phyloP scores from a whole-genome alignment of 2,797 vertebrate genomes.

The Morus bassanus region DNA sequence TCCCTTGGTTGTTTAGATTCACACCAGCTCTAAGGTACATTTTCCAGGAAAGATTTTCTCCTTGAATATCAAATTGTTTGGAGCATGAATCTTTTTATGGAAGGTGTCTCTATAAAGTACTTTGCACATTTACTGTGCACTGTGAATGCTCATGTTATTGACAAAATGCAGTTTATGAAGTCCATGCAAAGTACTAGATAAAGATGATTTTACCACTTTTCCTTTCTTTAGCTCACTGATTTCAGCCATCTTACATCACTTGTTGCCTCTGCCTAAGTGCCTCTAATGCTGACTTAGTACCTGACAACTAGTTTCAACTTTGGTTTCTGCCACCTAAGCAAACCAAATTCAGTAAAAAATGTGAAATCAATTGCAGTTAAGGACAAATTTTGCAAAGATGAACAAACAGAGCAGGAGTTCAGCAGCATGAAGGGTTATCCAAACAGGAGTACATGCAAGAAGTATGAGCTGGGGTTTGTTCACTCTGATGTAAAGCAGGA shows the following conservation, averaged over 20 bases:
- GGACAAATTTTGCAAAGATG: not conserved
- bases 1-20: not conserved
- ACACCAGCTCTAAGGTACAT: not conserved
- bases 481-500: not conserved
- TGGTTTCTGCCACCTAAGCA: not conserved
- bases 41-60: not conserved
- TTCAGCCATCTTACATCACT: not conserved
- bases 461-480: not conserved
- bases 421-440: not conserved
- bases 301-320: not conserved
- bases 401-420: not conserved
- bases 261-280: not conserved
- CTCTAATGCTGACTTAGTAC: not conserved
- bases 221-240: not conserved
- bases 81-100: not conserved
- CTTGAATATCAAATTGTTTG: not conserved
- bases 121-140: not conserved
- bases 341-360: not conserved
- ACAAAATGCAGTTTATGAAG: not conserved
- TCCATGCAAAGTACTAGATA: not conserved
- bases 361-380: not conserved
- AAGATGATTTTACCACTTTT: not conserved
- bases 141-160: not conserved
- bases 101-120: not conserved
- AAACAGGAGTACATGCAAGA: not conserved